These are phyloP conservation scores for Saimiri boliviensis DNA, from an alignment of 2,113 vertebrate species.

Conservation along the genomic window DNA sequence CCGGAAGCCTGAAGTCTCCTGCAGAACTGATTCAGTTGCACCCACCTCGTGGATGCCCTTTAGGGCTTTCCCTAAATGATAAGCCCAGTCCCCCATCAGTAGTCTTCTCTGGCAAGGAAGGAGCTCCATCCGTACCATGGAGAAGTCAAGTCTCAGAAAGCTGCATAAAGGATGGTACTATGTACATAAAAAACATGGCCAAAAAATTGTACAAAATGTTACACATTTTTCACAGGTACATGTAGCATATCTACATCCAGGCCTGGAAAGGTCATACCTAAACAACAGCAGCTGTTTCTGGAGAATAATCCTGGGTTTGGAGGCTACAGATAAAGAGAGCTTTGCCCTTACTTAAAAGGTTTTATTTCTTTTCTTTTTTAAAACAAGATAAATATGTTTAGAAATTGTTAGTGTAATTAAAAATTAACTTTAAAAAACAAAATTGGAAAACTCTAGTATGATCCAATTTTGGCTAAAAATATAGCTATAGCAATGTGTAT, in stretches of 20 bases:
- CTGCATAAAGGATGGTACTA: background rate
- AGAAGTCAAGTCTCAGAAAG: background rate
- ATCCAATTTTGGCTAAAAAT: background rate
- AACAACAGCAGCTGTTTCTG: background rate
- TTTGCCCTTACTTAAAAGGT: background rate
- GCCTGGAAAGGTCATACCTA: background rate
- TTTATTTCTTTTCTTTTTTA: background rate
- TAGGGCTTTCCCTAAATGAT: background rate
- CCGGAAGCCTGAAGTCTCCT: fast-evolving
- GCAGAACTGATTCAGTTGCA: background rate
- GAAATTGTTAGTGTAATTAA: background rate
- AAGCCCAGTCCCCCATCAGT: background rate
- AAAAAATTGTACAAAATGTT: background rate
- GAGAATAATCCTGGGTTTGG: background rate
- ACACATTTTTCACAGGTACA: background rate
- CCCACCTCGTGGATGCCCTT: background rate
- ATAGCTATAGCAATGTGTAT: background rate
- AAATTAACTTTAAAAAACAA: background rate
- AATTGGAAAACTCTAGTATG: background rate
- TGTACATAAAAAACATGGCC: background rate
- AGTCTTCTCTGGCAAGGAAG: background rate
- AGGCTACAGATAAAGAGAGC: background rate
- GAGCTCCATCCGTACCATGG: background rate
- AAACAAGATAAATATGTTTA: background rate
- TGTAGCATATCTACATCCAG: background rate